A percentile compares a stretch with the other conserved stretches of the same genome.
phyloP scores from a whole-genome alignment of 2,888 invertebrate genomes.

The Epistrophe eligans region DNA sequence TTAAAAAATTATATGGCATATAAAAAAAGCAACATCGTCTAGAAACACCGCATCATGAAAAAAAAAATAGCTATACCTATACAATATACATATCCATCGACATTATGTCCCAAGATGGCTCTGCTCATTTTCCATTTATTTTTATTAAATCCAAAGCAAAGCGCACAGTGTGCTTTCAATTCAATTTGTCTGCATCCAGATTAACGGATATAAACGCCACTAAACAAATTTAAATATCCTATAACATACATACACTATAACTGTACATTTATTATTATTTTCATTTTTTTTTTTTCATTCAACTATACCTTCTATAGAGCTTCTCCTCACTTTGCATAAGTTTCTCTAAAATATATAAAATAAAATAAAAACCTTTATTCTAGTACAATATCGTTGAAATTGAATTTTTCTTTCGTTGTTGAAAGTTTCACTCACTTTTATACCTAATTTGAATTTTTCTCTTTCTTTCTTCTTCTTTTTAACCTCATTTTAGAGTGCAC shows the following conservation, averaged over 20 bases:
- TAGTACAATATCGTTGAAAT: conserved; percentile 70
- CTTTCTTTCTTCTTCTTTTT: conserved; percentile 31
- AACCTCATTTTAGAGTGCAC: conserved; percentile 68
- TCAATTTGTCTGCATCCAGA: conserved; percentile 37
- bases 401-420: conserved; percentile 68
- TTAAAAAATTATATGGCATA: background rate
- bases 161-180: conserved; percentile 29
- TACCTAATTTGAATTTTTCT: conserved; percentile 71
- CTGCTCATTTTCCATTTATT: conserved; percentile 11
- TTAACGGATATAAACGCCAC: conserved; percentile 24
- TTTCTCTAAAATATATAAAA: conserved; percentile 15
- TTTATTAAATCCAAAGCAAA: conserved; percentile 26
- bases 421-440: conserved; percentile 71
- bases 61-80: background rate
- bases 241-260: conserved; percentile 28
- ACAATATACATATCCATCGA: background rate
- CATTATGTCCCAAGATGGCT: background rate
- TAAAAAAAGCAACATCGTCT: background rate
- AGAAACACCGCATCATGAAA: background rate
- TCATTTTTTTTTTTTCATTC: background rate
- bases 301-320: background rate
- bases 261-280: conserved; percentile 12
- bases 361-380: conserved; percentile 29
- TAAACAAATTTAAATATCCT: conserved; percentile 35
- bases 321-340: conserved; percentile 44